Evolutionary conservation across 2,113 vertebrate genomes (phyloP).

Genomic region (Glaucidium brasilianum): DNA sequence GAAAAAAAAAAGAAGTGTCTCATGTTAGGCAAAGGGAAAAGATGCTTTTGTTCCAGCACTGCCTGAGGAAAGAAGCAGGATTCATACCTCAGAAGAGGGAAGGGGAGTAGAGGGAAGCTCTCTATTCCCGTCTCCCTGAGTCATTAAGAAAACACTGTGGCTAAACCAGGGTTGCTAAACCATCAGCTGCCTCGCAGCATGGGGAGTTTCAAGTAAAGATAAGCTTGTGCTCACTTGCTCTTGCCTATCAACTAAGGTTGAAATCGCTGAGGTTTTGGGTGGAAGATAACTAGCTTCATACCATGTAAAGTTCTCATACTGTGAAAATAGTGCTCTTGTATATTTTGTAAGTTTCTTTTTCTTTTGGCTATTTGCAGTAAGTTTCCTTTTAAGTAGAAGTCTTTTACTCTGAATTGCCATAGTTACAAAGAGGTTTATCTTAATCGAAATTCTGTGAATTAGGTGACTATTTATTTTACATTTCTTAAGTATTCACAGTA

Average conservation of each 20-base stretch:
- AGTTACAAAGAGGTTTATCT: background rate
- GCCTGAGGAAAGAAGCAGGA: background rate
- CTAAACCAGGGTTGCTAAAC: background rate
- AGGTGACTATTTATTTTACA: background rate
- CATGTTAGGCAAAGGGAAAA: background rate
- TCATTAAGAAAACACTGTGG: background rate
- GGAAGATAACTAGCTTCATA: background rate
- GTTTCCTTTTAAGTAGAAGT: background rate
- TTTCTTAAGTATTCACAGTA: background rate
- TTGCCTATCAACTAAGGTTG: background rate
- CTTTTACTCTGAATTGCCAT: background rate
- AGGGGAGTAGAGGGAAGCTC: background rate
- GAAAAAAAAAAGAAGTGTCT: background rate
- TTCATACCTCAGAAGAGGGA: background rate
- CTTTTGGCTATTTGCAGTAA: background rate
- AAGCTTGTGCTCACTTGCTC: background rate
- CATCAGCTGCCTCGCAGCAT: background rate
- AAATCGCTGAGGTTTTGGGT: background rate
- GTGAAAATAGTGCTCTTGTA: background rate
- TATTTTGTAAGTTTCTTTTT: background rate
- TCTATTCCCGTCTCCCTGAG: background rate
- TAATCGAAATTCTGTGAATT: background rate
- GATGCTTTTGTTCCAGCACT: background rate
- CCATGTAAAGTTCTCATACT: fast-evolving
- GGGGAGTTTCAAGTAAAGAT: background rate